Conservation (phyloP, 2,113 vertebrate species). For the Plecturocebus donacophilus region DNA sequence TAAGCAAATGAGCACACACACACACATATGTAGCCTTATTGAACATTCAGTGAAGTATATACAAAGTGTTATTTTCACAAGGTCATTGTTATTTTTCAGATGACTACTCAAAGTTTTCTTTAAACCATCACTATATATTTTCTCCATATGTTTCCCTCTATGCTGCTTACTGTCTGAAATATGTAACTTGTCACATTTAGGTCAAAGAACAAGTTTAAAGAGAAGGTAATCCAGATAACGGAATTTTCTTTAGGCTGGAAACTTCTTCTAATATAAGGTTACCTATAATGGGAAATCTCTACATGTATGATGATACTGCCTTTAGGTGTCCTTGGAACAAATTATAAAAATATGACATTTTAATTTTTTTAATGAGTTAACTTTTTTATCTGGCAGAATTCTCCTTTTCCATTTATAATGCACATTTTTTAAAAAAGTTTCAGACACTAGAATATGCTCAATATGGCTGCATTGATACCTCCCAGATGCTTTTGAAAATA, state of each 20-base stretch:
- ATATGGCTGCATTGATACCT: background rate
- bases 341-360: background rate
- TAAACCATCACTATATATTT: background rate
- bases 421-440: background rate
- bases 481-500: background rate
- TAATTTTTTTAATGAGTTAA: background rate
- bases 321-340: background rate
- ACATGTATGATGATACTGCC: background rate
- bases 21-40: fast-evolving
- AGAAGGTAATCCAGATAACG: background rate
- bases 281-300: background rate
- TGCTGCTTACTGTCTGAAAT: background rate
- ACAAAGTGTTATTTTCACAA: background rate
- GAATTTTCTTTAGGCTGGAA: constrained; percentile 13
- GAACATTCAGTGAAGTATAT: background rate
- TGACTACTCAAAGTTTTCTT: background rate
- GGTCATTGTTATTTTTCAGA: background rate
- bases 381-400: background rate
- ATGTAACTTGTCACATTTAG: background rate
- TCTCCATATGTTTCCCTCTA: background rate
- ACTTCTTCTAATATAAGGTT: background rate
- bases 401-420: background rate
- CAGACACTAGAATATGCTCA: background rate
- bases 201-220: background rate
- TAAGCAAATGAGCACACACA: background rate